Evolutionary conservation across 1,140 invertebrate genomes (phyloP).

Genomic region (Asobara japonica): DNA sequence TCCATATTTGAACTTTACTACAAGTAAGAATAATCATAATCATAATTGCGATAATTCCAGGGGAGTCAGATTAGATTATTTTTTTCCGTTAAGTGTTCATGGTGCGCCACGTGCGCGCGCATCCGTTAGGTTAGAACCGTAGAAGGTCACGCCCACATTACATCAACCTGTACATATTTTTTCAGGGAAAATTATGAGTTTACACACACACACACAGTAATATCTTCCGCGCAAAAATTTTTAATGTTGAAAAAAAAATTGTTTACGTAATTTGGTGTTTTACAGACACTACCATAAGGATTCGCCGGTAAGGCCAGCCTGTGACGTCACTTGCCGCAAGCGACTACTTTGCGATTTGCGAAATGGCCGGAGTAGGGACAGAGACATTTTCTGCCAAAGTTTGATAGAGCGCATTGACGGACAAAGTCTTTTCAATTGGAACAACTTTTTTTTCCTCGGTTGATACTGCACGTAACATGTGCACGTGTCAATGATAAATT

Average conservation of each 20-base stretch:
- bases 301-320: constrained; percentile 79
- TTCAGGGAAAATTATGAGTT: too few relatives aligned
- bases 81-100: too few relatives aligned
- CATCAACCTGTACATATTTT: too few relatives aligned
- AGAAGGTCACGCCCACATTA: too few relatives aligned
- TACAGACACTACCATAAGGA: constrained; percentile 88
- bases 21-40: constrained; percentile 78
- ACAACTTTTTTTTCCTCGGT: background rate
- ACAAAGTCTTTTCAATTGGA: constrained; percentile 53
- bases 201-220: too few relatives aligned
- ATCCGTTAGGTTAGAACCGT: too few relatives aligned
- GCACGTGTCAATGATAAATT: too few relatives aligned
- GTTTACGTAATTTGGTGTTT: too few relatives aligned
- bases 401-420: constrained; percentile 82
- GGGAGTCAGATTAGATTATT: constrained; percentile 22
- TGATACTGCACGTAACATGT: background rate
- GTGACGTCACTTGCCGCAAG: constrained; percentile 86
- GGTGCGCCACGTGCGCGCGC: too few relatives aligned
- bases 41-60: too few relatives aligned
- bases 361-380: constrained; percentile 86
- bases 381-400: constrained; percentile 81
- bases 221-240: too few relatives aligned
- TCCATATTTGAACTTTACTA: constrained; percentile 88
- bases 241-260: too few relatives aligned
- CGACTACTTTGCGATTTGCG: constrained; percentile 85